Conservation (phyloP, 2,797 vertebrate genomes). For the Sebastes cheni region DNA sequence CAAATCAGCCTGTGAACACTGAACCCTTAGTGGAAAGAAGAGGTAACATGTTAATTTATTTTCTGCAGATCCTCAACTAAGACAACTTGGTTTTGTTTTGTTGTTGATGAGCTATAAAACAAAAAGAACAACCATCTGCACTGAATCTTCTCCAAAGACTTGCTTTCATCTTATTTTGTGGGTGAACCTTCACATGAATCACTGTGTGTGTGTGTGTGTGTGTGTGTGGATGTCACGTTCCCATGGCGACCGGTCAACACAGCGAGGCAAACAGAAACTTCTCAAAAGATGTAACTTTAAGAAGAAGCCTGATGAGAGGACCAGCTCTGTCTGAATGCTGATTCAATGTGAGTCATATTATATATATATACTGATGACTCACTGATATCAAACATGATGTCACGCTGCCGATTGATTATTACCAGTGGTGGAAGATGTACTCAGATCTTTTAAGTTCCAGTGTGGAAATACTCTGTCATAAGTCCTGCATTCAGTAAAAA, state of each 20-base stretch:
- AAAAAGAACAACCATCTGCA: background rate
- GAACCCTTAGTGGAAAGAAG: background rate
- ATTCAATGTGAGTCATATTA: background rate
- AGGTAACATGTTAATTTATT: background rate
- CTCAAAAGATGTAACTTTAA: background rate
- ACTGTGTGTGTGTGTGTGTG: background rate
- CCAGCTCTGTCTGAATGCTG: background rate
- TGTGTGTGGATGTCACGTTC: background rate
- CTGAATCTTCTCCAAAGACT: background rate
- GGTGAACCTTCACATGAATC: background rate
- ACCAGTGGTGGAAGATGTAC: background rate
- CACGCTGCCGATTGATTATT: background rate
- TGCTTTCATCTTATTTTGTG: background rate
- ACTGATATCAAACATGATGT: background rate
- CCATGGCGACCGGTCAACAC: background rate
- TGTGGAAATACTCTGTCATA: too few relatives aligned
- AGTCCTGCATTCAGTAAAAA: background rate
- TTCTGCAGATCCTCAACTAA: background rate
- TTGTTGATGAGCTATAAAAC: background rate
- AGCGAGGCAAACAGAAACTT: background rate
- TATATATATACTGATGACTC: background rate
- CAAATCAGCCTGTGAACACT: too few relatives aligned
- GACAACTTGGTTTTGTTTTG: background rate
- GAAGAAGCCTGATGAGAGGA: background rate
- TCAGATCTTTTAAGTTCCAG: background rate